Percentiles rank a stretch among this genome's conserved stretches.
Conservation (phyloP, 2,888 invertebrate species). For the Epinotia nisella region DNA sequence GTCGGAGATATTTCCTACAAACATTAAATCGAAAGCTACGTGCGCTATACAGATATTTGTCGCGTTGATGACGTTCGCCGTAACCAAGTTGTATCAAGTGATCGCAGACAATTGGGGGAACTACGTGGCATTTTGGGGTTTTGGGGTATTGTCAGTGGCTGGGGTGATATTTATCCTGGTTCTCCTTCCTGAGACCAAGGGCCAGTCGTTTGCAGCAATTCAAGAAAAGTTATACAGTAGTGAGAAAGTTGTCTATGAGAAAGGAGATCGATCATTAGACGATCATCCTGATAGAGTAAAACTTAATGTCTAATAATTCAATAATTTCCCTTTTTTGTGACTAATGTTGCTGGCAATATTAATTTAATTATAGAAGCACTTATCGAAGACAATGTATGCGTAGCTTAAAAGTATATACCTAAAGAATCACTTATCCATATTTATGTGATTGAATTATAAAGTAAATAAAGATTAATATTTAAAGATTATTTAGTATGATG, state of each 20-base stretch:
- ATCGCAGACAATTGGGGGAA: constrained; percentile 80
- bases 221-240: constrained; percentile 77
- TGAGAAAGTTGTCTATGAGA: constrained; percentile 71
- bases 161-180: constrained; percentile 82
- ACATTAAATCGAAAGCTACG: constrained; percentile 87
- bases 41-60: constrained; percentile 86
- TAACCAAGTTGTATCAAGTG: constrained; percentile 84
- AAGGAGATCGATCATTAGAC: constrained; percentile 52
- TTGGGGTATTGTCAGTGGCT: constrained; percentile 76
- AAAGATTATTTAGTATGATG: background rate
- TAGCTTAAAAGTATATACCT: background rate
- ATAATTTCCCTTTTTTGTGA: constrained; percentile 10
- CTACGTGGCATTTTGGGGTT: constrained; percentile 84
- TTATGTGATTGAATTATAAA: constrained; percentile 4
- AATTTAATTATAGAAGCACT: background rate
- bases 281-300: constrained; percentile 69
- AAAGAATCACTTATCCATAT: background rate
- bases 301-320: constrained; percentile 58
- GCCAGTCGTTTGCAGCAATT: constrained; percentile 85
- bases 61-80: constrained; percentile 84
- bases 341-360: background rate
- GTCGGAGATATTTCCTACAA: constrained; percentile 86
- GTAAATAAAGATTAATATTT: background rate
- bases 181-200: constrained; percentile 86
- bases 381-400: background rate